Evolutionary conservation across 2,113 vertebrate species (phyloP), one percentile per base, ranked within the genome.

Genomic region (Boulengeromyrus knoepffleri): DNA sequence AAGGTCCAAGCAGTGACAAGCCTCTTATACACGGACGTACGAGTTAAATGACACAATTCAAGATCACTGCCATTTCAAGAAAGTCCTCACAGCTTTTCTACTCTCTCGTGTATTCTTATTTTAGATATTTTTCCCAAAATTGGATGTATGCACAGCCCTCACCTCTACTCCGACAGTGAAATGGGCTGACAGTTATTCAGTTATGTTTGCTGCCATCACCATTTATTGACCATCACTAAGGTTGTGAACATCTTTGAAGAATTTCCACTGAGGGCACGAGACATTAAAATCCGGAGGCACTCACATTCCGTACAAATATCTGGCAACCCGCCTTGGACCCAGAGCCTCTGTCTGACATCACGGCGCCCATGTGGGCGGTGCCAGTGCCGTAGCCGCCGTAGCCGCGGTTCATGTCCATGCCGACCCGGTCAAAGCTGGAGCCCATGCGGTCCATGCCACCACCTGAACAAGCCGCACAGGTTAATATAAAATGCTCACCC

Each of bases 281-380:
- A 31, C n/a, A 66, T 27, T 27, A 0, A 31, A 66, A 12, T 31
- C 10, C 10, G 0, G 62, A 70, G 62, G 36, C 62, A 93, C 98
- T 96, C 97, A 99, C 99, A 95, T 99, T 99, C 97, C 98, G 96
- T 92, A 98, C 99, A 97, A 99, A 99, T 95, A 99, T 99, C 95
- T 99, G 98, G 95, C 98, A 99, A 92, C 98, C 98, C 90, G 93
- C 98, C 95, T 98, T 99, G 92, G 97, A 96, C 89, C 97, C 97
- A 0, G 92, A 93, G 90, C 97, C 93, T 94, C 98, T 94, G 90
- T 99, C 98, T 89, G 96, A 97, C 95, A 98, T 95, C 92, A 96
- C 97, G 88, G 97, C 93, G 88, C 97, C 97, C 96, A 99, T 96
- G 0, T 97, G 97, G 90, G 96, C 95, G 0, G 92, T 93, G 10